Conservation (phyloP, 2,888 invertebrate species). For the Drosophila diplacantha region DNA sequence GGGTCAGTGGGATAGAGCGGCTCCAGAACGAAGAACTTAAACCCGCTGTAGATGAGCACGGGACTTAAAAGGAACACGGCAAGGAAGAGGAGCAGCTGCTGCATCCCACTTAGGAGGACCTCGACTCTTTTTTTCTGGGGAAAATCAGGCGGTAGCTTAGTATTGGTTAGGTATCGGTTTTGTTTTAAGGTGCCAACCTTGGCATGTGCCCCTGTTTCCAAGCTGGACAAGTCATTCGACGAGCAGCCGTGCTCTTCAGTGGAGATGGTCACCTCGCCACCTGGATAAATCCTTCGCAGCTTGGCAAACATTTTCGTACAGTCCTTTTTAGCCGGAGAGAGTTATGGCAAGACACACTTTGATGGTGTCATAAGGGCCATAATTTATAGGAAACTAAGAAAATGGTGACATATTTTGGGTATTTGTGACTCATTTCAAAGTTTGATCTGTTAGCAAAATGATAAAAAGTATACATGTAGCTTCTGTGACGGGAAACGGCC, state of each 20-base stretch:
- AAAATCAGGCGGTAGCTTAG: background rate
- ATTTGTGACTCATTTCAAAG: no score
- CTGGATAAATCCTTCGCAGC: conserved; percentile 6
- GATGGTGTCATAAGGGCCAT: background rate
- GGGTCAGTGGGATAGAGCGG: background rate
- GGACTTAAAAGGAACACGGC: conserved; percentile 16
- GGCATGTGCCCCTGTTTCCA: conserved; percentile 12
- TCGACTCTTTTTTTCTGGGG: conserved; percentile 5
- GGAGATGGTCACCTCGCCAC: no score
- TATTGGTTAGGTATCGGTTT: accelerated
- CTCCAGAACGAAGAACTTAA: conserved; percentile 18
- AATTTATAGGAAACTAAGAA: background rate
- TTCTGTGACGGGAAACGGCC: no score
- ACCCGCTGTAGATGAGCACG: conserved; percentile 10
- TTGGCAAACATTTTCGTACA: conserved; percentile 20
- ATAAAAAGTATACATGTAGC: no score
- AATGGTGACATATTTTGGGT: background rate
- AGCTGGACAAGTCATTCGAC: conserved; percentile 9
- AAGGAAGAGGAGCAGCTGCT: conserved; percentile 10
- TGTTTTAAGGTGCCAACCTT: background rate
- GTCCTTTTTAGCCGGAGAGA: background rate
- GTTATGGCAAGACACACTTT: background rate
- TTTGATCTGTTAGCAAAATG: no score
- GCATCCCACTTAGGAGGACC: background rate
- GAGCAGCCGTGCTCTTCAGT: background rate